phyloP scores from a whole-genome alignment of 2,797 vertebrate genomes.

The Acanthopagrus latus region DNA sequence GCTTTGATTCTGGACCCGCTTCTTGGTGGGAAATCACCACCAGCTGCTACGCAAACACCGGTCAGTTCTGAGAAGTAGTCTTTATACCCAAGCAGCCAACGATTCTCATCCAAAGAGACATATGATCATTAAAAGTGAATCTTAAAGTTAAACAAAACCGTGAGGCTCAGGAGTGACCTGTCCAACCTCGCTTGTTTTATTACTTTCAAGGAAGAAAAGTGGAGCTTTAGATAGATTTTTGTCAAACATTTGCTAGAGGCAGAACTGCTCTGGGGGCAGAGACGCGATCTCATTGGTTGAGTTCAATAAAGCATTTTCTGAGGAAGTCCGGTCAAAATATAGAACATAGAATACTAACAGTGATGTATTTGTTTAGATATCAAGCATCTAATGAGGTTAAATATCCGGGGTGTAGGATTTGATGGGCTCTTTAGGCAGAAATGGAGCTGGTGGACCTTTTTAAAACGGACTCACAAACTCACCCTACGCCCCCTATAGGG shows the following conservation, averaged over 20 bases:
- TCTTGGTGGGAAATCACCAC: conserved; percentile 61
- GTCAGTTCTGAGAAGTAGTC: conserved; percentile 43
- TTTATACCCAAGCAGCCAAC: conserved; percentile 10
- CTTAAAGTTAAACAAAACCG: conserved; percentile 21
- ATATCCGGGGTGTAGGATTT: too few relatives aligned
- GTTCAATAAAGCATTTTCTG: not conserved
- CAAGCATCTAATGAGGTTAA: not conserved
- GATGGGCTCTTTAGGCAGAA: too few relatives aligned
- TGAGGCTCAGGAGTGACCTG: not conserved
- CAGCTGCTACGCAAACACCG: conserved; percentile 66
- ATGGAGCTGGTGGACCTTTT: too few relatives aligned
- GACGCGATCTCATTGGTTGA: not conserved
- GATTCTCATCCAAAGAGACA: not conserved
- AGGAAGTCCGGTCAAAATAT: not conserved
- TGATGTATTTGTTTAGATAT: not conserved
- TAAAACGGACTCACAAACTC: not conserved
- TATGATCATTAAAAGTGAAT: conserved; percentile 6
- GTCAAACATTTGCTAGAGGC: not conserved
- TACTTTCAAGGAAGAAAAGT: not conserved
- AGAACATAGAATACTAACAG: not conserved
- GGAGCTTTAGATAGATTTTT: not conserved
- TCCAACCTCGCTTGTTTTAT: conserved; percentile 6
- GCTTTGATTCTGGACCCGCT: conserved; percentile 64
- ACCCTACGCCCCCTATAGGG: too few relatives aligned
- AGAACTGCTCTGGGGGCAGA: not conserved